These are phyloP conservation scores for Toxotes chatareus DNA, from an alignment of 2,113 vertebrate species.

Conservation along the genomic window DNA sequence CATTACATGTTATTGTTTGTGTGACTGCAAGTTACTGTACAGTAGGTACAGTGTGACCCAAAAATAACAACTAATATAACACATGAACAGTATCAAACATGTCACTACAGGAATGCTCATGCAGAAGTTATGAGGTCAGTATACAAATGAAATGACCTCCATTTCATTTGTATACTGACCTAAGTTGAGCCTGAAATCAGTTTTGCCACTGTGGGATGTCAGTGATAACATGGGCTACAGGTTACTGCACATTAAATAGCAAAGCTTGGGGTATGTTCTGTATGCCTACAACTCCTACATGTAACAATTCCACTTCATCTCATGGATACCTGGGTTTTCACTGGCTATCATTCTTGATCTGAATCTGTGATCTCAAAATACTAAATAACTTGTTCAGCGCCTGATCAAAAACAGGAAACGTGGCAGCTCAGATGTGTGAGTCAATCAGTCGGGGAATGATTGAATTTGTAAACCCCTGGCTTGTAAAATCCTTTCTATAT, in stretches of 20 bases:
- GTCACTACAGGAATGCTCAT: background rate
- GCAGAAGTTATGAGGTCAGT: background rate
- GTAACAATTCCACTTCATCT: conserved; percentile 19
- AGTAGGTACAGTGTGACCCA: background rate
- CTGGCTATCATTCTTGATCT: conserved; percentile 6
- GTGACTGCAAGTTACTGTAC: background rate
- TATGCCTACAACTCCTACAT: background rate
- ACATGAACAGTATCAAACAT: no score
- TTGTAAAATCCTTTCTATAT: background rate
- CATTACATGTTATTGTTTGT: background rate
- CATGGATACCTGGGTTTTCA: conserved; percentile 7
- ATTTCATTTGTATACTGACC: background rate
- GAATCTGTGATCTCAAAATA: conserved; percentile 37
- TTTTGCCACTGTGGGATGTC: background rate
- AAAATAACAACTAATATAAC: background rate
- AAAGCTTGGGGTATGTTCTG: background rate
- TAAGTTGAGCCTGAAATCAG: background rate
- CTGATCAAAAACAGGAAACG: conserved; percentile 41
- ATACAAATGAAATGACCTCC: background rate
- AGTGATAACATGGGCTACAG: background rate
- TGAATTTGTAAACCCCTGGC: conserved; percentile 33
- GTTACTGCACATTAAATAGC: background rate
- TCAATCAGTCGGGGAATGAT: conserved; percentile 13
- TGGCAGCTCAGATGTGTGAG: conserved; percentile 29
- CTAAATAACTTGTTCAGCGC: conserved; percentile 22